Percentiles rank a stretch among this genome's conserved stretches.
These are phyloP conservation scores for Sebastes miniatus DNA, from an alignment of 2,797 vertebrate species.

Conservation along the genomic window DNA sequence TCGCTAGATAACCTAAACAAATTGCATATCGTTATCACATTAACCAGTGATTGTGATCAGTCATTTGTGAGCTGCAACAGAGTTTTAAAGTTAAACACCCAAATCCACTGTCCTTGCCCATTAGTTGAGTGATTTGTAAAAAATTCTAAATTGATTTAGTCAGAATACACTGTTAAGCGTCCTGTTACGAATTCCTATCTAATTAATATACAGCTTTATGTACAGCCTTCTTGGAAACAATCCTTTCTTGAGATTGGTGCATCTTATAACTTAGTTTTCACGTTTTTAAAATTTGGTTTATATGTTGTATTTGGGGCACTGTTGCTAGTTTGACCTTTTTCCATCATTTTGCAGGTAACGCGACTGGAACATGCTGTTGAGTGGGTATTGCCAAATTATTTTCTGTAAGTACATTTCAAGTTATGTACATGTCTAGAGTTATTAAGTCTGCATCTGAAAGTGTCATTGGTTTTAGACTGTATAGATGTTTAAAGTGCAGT, in stretches of 20 bases:
- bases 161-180: not conserved
- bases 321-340: not conserved
- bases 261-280: not conserved
- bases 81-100: not conserved
- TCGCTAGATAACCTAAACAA: conserved; percentile 1
- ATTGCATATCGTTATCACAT: not conserved
- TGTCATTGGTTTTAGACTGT: not conserved
- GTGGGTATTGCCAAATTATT: conserved; percentile 78
- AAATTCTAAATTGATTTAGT: not conserved
- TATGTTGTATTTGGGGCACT: not conserved
- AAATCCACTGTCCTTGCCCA: not conserved
- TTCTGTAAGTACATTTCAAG: conserved; percentile 75
- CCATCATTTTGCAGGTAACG: conserved; percentile 69
- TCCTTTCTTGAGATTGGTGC: not conserved
- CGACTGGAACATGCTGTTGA: conserved; percentile 83
- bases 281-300: not conserved
- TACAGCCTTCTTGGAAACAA: not conserved
- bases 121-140: not conserved
- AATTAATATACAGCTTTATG: not conserved
- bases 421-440: not conserved
- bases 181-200: not conserved
- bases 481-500: not conserved
- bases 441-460: not conserved
- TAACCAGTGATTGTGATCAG: not conserved
- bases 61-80: not conserved